Evolutionary conservation across 2,888 invertebrate genomes (phyloP).

Genomic region (Palloptera scutellata): DNA sequence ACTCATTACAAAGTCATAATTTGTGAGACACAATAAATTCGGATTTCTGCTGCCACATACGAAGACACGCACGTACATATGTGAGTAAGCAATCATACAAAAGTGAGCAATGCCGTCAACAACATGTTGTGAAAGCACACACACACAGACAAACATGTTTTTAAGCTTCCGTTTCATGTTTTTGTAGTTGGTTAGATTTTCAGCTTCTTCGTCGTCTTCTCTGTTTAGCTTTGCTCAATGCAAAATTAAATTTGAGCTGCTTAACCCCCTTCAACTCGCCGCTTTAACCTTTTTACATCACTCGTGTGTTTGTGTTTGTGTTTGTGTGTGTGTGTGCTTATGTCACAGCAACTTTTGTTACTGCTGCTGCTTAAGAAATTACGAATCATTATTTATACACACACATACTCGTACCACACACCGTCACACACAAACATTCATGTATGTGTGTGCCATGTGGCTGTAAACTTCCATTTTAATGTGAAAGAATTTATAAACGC

Average conservation of each 20-base stretch:
- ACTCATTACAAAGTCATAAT: slow-evolving; percentile 35
- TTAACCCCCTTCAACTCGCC: no score
- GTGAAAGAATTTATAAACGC: slow-evolving; percentile 29
- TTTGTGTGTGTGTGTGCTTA: background rate
- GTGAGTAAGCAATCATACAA: no score
- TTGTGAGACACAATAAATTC: slow-evolving; percentile 31
- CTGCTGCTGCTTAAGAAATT: slow-evolving; percentile 27
- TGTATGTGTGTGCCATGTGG: background rate
- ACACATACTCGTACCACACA: slow-evolving; percentile 6
- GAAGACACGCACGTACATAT: background rate
- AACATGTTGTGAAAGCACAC: background rate
- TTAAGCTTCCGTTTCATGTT: no score
- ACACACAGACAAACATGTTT: background rate
- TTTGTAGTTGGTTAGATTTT: no score
- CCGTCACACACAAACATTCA: no score
- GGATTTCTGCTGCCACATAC: background rate
- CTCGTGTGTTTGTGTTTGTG: background rate
- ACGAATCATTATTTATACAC: slow-evolving; percentile 25
- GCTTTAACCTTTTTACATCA: background rate
- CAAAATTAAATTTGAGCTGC: no score
- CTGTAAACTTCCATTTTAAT: slow-evolving; percentile 25
- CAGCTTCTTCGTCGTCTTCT: no score
- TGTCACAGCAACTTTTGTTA: slow-evolving; percentile 13
- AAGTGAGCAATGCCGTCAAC: background rate
- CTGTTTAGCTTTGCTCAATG: no score